Percentiles rank a stretch among this genome's conserved stretches.
These are phyloP conservation scores for Spheniscus humboldti DNA, from an alignment of 2,797 vertebrate species.

Conservation along the genomic window DNA sequence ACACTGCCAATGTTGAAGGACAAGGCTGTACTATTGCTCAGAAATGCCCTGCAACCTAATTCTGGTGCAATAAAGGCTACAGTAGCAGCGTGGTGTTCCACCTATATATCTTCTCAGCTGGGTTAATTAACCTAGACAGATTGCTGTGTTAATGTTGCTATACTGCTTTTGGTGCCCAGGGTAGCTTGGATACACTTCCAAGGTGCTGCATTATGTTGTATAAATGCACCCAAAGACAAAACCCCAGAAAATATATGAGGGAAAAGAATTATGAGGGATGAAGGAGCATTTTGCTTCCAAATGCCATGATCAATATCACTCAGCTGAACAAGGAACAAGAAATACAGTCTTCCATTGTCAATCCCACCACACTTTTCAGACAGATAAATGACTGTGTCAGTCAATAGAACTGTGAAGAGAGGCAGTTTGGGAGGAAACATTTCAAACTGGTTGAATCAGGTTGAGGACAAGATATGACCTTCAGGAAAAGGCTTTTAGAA, in stretches of 20 bases:
- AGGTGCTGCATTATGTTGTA: neutral
- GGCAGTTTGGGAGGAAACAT: neutral
- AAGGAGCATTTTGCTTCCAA: neutral
- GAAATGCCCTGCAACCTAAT: neutral
- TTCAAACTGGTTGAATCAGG: constrained; percentile 1
- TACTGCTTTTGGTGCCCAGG: neutral
- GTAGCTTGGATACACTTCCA: neutral
- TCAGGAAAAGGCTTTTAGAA: constrained; percentile 6
- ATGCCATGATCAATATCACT: neutral
- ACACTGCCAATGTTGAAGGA: neutral
- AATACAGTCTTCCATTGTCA: neutral
- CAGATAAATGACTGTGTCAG: neutral
- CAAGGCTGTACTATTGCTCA: neutral
- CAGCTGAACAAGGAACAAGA: neutral
- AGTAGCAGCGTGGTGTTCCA: rapidly evolving
- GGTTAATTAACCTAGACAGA: neutral
- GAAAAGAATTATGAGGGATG: neutral
- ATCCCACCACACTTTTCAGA: neutral
- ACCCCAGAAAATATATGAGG: neutral
- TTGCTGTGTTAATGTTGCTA: neutral
- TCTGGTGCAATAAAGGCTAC: neutral
- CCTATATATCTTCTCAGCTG: rapidly evolving
- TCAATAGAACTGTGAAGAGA: neutral
- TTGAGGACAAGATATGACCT: neutral
- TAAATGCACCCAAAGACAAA: neutral